Evolutionary conservation across 2,113 vertebrate species (phyloP), one percentile per base, ranked within the genome.

Genomic region (Heteronetta atricapilla): DNA sequence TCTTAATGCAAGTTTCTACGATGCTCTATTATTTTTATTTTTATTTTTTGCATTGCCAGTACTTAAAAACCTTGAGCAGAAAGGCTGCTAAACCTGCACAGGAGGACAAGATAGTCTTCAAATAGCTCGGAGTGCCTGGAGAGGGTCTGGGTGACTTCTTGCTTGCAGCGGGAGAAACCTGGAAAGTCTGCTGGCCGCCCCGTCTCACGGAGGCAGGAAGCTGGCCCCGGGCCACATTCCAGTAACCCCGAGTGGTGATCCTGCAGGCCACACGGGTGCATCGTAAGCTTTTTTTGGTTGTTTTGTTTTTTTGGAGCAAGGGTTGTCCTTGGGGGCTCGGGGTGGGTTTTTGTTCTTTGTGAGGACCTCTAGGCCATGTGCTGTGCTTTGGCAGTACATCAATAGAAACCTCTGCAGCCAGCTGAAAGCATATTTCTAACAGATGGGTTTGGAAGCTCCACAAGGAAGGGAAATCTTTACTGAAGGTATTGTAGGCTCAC

Each of bases 311-410:
- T 25, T 67, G 40, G 33, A 18, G 31, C 38, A 58, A 56, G 17
- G 29, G 74, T 79, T 93, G 89, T 94, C 92, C 90, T 91, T 69
- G 87, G 89, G 91, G 85, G 38, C 82, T 91, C 67, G 17, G 92
- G 93, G 75, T 95, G 92, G 82, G 92, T 69, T 95, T 96, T 90
- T 96, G 92, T 93, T 96, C 95, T 95, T 40, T 91, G 75, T 62
- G 1, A 94, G 95, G 94, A 93, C 92, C 94, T 95, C 82, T n/a
- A 80, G 92, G 92, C 96, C 92, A 59, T 88, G 95, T 90, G 96
- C 90, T 94, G 85, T 19, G 79, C 92, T 53, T 88, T 96, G 96
- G 96, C 95, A 95, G 85, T 2, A 96, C 95, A 96, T 96, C 96
- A 96, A 31, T 94, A 11, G 90, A 85, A 94, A 91, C 42, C 89